Evolutionary conservation across 2,113 vertebrate genomes (phyloP).

Genomic region (Carollia perspicillata): DNA sequence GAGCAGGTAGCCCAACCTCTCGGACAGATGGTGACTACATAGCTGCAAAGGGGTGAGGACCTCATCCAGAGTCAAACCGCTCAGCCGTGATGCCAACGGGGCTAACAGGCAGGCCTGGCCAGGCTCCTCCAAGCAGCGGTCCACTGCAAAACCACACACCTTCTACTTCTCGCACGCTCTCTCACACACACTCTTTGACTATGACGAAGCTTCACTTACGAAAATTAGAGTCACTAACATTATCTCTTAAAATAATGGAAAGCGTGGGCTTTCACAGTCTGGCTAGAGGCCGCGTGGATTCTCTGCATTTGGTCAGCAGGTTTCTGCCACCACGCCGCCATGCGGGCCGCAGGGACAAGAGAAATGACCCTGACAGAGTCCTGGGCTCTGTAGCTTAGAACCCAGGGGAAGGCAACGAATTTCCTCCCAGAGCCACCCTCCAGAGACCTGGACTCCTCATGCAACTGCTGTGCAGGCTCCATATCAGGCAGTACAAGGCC

Average conservation of each 20-base stretch:
- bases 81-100: rapidly evolving
- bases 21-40: background rate
- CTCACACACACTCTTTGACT: background rate
- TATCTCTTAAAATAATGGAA: background rate
- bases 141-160: background rate
- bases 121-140: background rate
- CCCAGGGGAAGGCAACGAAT: background rate
- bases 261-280: background rate
- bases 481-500: background rate
- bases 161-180: background rate
- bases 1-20: background rate
- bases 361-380: background rate
- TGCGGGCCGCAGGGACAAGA: background rate
- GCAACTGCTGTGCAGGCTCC: background rate
- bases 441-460: background rate
- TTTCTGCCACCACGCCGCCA: background rate
- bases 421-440: background rate
- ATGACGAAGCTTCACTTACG: background rate
- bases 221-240: background rate
- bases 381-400: background rate
- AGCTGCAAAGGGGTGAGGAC: background rate
- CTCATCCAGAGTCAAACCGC: background rate
- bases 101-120: background rate
- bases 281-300: background rate
- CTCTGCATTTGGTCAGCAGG: background rate